A percentile compares a stretch with the other conserved stretches of the same genome.
phyloP scores from a whole-genome alignment of 2,888 invertebrate genomes.

The Drosophila trichaetosa region DNA sequence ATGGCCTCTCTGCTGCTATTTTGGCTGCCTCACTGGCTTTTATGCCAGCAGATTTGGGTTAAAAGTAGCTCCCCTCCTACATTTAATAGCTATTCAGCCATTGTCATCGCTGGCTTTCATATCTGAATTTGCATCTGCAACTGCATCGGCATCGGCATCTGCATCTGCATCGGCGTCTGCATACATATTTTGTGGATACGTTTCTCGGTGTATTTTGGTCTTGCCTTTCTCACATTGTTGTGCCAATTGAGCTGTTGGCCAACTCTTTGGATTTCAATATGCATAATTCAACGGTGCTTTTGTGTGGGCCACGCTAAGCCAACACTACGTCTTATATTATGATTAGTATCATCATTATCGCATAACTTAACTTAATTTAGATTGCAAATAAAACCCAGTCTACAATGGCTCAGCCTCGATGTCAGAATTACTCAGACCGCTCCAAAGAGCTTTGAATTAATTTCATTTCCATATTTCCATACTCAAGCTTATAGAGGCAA shows the following conservation, averaged over 20 bases:
- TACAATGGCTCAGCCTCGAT: background rate
- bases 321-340: slow-evolving; percentile 3
- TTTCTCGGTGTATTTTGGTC: slow-evolving; percentile 12
- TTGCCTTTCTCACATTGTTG: slow-evolving; percentile 25
- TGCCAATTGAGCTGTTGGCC: slow-evolving; percentile 45
- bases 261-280: slow-evolving; percentile 30
- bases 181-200: slow-evolving; percentile 18
- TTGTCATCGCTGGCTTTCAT: slow-evolving; percentile 28
- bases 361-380: slow-evolving; percentile 1
- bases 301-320: background rate
- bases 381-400: background rate
- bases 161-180: slow-evolving; percentile 10
- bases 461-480: background rate
- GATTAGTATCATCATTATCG: slow-evolving; percentile 1
- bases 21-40: slow-evolving; percentile 56
- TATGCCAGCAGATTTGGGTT: slow-evolving; percentile 79
- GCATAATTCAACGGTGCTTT: slow-evolving; percentile 21
- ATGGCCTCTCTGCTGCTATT: slow-evolving; percentile 37
- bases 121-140: slow-evolving; percentile 35
- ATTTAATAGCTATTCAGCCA: slow-evolving; percentile 73
- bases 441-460: background rate
- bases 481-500: background rate
- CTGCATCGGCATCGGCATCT: slow-evolving; percentile 22
- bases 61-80: slow-evolving; percentile 78
- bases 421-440: background rate